Evolutionary conservation across 1,140 invertebrate species (phyloP).

Genomic region (Lordiphosa clarofinis): DNA sequence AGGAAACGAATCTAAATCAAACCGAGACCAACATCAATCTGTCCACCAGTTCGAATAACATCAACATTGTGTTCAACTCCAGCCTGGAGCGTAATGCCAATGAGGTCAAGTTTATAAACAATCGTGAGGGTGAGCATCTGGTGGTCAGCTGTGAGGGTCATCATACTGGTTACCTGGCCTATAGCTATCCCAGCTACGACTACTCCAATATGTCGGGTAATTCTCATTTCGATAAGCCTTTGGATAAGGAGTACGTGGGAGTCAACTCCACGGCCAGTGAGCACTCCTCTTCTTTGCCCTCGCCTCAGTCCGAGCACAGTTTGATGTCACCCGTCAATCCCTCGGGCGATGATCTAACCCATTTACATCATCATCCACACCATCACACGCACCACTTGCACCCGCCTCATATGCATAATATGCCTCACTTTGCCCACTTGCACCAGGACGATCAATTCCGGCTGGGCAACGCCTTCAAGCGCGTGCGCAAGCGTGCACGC

Average conservation of each 20-base stretch:
- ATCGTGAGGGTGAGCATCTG: slow-evolving; percentile 22
- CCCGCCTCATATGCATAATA: slow-evolving; percentile 17
- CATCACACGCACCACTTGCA: slow-evolving; percentile 34
- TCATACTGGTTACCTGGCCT: slow-evolving; percentile 65
- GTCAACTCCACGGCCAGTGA: slow-evolving; percentile 58
- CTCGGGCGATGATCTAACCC: slow-evolving; percentile 52
- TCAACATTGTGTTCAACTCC: slow-evolving; percentile 71
- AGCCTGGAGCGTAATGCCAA: slow-evolving; percentile 61
- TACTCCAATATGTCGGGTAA: slow-evolving; percentile 78
- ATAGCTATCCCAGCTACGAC: slow-evolving; percentile 73
- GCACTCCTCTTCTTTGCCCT: slow-evolving; percentile 66
- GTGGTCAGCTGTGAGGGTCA: slow-evolving; percentile 59
- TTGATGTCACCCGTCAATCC: slow-evolving; percentile 69
- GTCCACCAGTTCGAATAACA: slow-evolving; percentile 77
- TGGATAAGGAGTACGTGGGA: slow-evolving; percentile 58
- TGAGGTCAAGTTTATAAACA: slow-evolving; percentile 78
- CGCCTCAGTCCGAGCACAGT: slow-evolving; percentile 66
- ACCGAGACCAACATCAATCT: slow-evolving; percentile 68
- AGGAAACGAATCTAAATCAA: slow-evolving; percentile 76
- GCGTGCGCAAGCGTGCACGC: slow-evolving; percentile 77
- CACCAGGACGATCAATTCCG: slow-evolving; percentile 66
- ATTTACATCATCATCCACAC: slow-evolving; percentile 59
- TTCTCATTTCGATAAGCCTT: slow-evolving; percentile 64
- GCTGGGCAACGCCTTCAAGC: slow-evolving; percentile 67
- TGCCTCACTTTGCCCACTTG: slow-evolving; percentile 26